A percentile compares a stretch with the other conserved stretches of the same genome.
phyloP scores from a whole-genome alignment of 2,888 invertebrate genomes.

The Drosophila nr. fundita region DNA sequence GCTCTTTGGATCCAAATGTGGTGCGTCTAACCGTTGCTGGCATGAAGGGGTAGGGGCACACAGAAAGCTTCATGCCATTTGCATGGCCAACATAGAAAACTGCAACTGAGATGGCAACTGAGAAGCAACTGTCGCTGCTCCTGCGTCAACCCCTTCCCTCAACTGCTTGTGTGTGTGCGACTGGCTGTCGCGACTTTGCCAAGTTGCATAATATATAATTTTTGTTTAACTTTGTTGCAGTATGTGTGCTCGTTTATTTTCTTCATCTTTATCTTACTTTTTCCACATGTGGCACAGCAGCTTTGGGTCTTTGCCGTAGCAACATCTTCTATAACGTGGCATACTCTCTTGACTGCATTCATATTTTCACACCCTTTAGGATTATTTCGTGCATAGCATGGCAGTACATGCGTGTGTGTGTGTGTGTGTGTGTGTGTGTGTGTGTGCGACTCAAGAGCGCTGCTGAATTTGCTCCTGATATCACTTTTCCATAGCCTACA shows the following conservation, averaged over 20 bases:
- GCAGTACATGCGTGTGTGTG: conserved; percentile 10
- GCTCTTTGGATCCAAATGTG: conserved; percentile 35
- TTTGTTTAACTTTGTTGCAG: conserved; percentile 70
- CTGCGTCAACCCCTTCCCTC: background rate
- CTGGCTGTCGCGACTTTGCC: conserved; percentile 57
- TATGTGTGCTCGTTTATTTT: conserved; percentile 47
- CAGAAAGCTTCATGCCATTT: conserved; percentile 54
- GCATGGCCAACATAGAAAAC: conserved; percentile 53
- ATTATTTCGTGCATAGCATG: conserved; percentile 73
- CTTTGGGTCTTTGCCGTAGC: conserved; percentile 44
- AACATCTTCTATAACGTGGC: conserved; percentile 24
- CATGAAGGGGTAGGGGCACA: conserved; percentile 4
- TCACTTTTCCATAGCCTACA: conserved; percentile 44
- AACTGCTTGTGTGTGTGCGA: conserved; percentile 23
- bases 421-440: conserved; percentile 18
- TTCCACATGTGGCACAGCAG: conserved; percentile 51
- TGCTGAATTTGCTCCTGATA: conserved; percentile 58
- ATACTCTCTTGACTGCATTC: conserved; percentile 69
- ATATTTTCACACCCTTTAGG: conserved; percentile 80
- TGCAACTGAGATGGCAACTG: conserved; percentile 63
- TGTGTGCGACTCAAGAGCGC: conserved; percentile 53
- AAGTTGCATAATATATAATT: conserved; percentile 73
- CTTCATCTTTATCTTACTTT: conserved; percentile 27
- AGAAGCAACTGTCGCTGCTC: conserved; percentile 42
- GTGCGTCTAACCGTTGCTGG: conserved; percentile 42